phyloP scores from a whole-genome alignment of 2,113 vertebrate species.

The Apodemus speciosus region DNA sequence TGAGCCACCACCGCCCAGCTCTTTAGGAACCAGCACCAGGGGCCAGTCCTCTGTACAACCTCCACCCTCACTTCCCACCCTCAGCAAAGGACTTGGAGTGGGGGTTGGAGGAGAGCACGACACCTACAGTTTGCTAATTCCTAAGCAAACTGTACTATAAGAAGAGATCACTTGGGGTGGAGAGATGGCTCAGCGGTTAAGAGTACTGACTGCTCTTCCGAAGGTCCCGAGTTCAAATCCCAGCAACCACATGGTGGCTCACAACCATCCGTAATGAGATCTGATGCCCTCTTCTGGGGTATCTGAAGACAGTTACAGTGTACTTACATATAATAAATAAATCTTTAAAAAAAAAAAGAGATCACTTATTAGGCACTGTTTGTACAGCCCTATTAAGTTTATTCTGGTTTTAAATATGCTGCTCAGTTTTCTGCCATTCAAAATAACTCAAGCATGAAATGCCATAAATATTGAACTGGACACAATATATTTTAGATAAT shows the following conservation, averaged over 20 bases:
- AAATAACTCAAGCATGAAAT: background rate
- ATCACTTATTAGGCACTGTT: background rate
- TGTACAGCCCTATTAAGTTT: background rate
- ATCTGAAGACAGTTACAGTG: no score
- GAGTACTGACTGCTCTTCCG: no score
- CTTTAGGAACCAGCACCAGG: background rate
- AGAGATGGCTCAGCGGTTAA: no score
- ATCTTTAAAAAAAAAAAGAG: background rate
- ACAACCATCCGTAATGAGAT: no score
- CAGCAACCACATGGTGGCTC: no score
- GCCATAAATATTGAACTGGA: background rate
- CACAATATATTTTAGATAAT: background rate
- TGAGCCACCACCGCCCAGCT: no score
- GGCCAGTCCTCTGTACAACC: background rate
- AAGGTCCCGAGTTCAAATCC: no score
- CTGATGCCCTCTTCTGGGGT: no score
- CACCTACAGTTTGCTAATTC: background rate
- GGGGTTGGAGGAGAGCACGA: background rate
- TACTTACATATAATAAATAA: no score
- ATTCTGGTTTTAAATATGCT: background rate
- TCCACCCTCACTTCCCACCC: background rate
- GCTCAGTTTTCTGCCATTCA: background rate
- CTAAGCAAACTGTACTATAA: background rate
- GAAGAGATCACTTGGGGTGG: conserved; percentile 4
- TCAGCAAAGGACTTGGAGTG: background rate